phyloP scores from a whole-genome alignment of 2,888 invertebrate species.

The Erebia ligea region DNA sequence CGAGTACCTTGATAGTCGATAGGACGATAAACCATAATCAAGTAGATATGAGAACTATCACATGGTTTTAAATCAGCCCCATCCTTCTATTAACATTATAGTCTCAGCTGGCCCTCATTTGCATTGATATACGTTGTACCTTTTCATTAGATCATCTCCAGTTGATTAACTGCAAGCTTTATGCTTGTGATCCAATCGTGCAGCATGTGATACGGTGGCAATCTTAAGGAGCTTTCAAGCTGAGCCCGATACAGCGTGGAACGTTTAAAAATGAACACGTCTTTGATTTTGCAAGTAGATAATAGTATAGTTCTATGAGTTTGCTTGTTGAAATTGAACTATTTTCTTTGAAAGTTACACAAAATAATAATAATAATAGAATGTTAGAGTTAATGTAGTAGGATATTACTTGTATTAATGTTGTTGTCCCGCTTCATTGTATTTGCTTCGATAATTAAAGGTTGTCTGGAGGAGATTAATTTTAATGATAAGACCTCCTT shows the following conservation, averaged over 20 bases:
- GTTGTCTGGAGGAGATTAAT: too few species aligned
- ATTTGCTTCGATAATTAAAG: too few species aligned
- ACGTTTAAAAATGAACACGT: not conserved
- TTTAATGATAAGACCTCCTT: too few species aligned
- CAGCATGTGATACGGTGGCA: slow-evolving; percentile 10
- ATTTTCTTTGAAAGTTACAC: too few species aligned
- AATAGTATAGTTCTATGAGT: too few species aligned
- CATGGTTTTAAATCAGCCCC: not conserved
- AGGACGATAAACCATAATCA: not conserved
- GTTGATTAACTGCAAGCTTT: slow-evolving; percentile 29
- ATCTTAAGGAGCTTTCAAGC: not conserved
- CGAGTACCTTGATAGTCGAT: not conserved
- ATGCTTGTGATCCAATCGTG: slow-evolving; percentile 18
- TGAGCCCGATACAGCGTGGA: not conserved
- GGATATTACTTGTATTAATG: too few species aligned
- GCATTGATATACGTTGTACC: slow-evolving; percentile 26
- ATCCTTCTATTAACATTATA: slow-evolving; percentile 7
- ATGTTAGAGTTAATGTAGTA: too few species aligned
- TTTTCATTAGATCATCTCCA: slow-evolving; percentile 33
- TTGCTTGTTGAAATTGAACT: too few species aligned
- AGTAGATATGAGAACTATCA: not conserved
- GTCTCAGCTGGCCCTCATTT: slow-evolving; percentile 27
- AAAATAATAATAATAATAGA: too few species aligned
- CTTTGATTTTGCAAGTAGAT: not conserved
- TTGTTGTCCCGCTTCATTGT: too few species aligned